Conservation (phyloP, 2,797 vertebrate genomes). For the Hylomyscus alleni region DNA sequence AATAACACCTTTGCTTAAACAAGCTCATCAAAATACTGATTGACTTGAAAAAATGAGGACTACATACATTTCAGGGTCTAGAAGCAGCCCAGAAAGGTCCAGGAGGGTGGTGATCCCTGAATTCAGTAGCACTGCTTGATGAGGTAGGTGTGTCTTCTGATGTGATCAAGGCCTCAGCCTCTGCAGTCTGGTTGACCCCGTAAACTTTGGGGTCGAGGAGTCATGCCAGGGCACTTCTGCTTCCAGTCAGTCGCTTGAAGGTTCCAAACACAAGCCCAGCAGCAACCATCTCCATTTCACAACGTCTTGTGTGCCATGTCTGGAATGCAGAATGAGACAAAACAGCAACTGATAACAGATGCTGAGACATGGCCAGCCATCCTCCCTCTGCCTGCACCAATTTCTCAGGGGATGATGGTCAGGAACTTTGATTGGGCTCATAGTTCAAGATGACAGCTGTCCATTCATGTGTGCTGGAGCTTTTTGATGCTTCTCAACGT, state of each 20-base stretch:
- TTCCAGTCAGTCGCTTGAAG: constrained; percentile 83
- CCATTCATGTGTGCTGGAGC: not conserved
- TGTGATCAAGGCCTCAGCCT: constrained; percentile 66
- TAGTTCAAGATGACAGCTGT: not conserved
- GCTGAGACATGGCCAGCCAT: not conserved
- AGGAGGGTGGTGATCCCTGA: not conserved
- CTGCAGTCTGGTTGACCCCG: constrained; percentile 60
- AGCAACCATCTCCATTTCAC: constrained; percentile 78
- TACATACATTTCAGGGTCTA: constrained; percentile 69
- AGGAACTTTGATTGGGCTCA: constrained; percentile 4
- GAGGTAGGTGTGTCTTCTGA: constrained; percentile 75
- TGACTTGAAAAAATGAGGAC: constrained; percentile 72
- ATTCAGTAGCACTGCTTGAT: constrained; percentile 77
- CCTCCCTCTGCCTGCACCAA: not conserved
- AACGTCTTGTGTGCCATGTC: constrained; percentile 63
- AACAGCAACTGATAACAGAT: constrained; percentile 76
- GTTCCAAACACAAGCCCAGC: constrained; percentile 78
- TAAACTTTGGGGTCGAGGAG: constrained; percentile 78
- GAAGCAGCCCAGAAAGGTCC: constrained; percentile 74
- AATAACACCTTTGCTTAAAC: constrained; percentile 63
- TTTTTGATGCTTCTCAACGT: constrained; percentile 50
- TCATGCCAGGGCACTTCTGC: constrained; percentile 71
- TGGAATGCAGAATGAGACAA: constrained; percentile 77
- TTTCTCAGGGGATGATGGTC: constrained; percentile 7
- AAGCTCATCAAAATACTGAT: constrained; percentile 74